These are phyloP conservation scores for Nasua narica DNA, from an alignment of 2,797 vertebrate species.

Conservation along the genomic window DNA sequence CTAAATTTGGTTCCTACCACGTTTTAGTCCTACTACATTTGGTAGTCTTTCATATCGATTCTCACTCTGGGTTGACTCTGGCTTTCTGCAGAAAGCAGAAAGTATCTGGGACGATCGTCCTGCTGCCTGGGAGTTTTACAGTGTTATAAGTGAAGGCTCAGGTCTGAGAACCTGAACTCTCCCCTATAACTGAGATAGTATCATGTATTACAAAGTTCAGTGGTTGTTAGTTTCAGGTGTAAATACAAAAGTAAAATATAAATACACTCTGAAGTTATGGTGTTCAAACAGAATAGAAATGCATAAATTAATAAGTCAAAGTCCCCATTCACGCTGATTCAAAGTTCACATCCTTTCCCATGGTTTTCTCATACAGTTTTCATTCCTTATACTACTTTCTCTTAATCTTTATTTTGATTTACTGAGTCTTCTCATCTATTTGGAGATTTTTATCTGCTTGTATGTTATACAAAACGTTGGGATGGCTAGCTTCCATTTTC, in stretches of 20 bases:
- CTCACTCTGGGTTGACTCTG: neutral
- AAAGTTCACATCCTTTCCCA: neutral
- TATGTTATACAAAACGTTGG: neutral
- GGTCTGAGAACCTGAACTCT: neutral
- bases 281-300: neutral
- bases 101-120: neutral
- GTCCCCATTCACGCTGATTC: neutral
- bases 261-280: neutral
- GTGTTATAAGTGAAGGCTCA: neutral
- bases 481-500: neutral
- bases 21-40: neutral
- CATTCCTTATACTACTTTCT: neutral
- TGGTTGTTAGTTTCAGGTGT: neutral
- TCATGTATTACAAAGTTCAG: neutral
- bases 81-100: no score
- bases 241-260: neutral
- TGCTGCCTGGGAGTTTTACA: neutral
- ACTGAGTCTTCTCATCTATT: neutral
- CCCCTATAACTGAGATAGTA: neutral
- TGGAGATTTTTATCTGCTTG: neutral
- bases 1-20: neutral
- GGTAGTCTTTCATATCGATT: neutral
- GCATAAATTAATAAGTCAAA: neutral
- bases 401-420: neutral
- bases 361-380: neutral